phyloP scores from a whole-genome alignment of 2,797 vertebrate genomes.

The Myotis findleyi region DNA sequence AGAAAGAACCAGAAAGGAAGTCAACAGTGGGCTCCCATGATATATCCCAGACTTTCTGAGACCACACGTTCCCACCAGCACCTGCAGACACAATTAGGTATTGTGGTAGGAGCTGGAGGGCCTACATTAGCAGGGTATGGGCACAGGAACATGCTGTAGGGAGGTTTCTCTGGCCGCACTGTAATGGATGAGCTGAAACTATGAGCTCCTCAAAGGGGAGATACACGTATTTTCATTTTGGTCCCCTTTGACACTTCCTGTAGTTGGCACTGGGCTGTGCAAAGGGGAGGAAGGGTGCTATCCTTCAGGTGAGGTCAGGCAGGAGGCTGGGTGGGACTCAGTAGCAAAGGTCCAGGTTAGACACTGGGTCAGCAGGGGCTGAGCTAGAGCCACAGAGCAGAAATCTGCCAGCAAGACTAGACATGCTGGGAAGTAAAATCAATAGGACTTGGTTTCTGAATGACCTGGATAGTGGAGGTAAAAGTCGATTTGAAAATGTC shows the following conservation, averaged over 20 bases:
- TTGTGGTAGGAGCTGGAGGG: not conserved
- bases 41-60: not conserved
- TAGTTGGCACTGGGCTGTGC: not conserved
- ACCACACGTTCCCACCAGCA: not conserved
- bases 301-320: rapidly evolving
- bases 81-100: not conserved
- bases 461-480: not conserved
- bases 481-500: not conserved
- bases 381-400: not conserved
- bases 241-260: not conserved
- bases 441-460: not conserved
- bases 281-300: rapidly evolving
- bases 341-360: too few relatives aligned
- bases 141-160: not conserved
- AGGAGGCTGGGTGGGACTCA: not conserved
- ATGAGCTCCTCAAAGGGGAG: not conserved
- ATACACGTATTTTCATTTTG: not conserved
- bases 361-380: rapidly evolving
- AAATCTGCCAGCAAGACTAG: rapidly evolving
- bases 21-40: not conserved
- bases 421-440: rapidly evolving
- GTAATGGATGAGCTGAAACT: not conserved
- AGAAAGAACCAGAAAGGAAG: not conserved
- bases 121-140: too few relatives aligned
- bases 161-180: not conserved